A percentile compares a stretch with the other conserved stretches of the same genome.
These are phyloP conservation scores for Canis aureus DNA, from an alignment of 2,113 vertebrate genomes.

Conservation along the genomic window DNA sequence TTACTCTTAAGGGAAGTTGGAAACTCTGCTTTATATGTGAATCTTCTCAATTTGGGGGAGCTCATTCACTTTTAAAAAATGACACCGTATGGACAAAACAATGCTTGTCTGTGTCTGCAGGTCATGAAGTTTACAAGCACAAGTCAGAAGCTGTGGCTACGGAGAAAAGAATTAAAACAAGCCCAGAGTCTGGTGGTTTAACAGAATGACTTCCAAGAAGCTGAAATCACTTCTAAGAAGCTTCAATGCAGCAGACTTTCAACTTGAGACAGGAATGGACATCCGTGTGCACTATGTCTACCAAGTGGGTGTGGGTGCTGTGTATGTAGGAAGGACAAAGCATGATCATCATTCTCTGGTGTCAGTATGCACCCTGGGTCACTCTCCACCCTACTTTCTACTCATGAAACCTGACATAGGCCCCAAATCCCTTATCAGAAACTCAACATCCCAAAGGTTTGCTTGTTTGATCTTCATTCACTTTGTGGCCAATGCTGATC, in stretches of 20 bases:
- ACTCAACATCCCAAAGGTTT: too few species aligned
- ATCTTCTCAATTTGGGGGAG: background rate
- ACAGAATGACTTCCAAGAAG: background rate
- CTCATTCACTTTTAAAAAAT: background rate
- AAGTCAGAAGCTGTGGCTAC: fast-evolving
- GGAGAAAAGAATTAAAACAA: too few species aligned
- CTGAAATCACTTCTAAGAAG: background rate
- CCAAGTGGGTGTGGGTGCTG: fast-evolving
- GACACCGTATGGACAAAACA: background rate
- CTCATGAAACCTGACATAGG: background rate
- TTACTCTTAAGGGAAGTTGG: background rate
- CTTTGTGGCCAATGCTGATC: fast-evolving
- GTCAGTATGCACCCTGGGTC: fast-evolving
- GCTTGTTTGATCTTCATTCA: background rate
- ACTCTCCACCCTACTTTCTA: fast-evolving
- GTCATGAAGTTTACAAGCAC: background rate
- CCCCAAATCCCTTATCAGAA: background rate
- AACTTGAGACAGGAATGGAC: background rate
- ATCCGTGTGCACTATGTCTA: fast-evolving
- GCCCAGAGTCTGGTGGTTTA: fast-evolving
- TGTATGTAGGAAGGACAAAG: fast-evolving
- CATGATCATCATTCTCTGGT: fast-evolving
- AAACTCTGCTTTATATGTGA: background rate
- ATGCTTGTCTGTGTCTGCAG: background rate
- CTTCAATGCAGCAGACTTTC: background rate